A percentile compares a stretch with the other conserved stretches of the same genome.
phyloP scores from a whole-genome alignment of 2,888 invertebrate genomes.

The Macropis europaea region DNA sequence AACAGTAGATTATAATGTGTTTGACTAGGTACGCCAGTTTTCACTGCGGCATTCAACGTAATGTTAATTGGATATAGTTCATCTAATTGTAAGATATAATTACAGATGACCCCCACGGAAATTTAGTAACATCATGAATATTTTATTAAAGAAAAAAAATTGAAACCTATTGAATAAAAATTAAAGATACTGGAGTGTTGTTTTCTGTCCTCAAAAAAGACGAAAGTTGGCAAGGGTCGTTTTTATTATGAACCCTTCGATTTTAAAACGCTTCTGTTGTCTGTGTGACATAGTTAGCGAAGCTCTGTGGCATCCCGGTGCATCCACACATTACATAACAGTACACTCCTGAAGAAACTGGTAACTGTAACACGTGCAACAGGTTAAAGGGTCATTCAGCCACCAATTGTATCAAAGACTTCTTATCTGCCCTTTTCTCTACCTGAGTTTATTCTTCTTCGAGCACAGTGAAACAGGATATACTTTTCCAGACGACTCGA shows the following conservation, averaged over 20 bases:
- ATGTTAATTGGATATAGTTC: too few relatives aligned
- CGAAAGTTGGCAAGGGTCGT: too few relatives aligned
- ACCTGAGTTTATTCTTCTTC: slow-evolving; percentile 11
- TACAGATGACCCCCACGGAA: too few relatives aligned
- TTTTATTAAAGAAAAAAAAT: too few relatives aligned
- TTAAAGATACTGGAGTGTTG: too few relatives aligned
- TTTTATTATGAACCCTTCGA: neutral
- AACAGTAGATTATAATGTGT: too few relatives aligned
- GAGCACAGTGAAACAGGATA: neutral
- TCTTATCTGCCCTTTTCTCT: slow-evolving; percentile 34
- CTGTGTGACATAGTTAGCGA: neutral
- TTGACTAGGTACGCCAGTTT: too few relatives aligned
- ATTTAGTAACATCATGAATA: too few relatives aligned
- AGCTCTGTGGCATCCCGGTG: slow-evolving; percentile 13
- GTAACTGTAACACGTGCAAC: slow-evolving; percentile 51
- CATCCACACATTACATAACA: slow-evolving; percentile 36
- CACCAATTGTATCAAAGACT: slow-evolving; percentile 50
- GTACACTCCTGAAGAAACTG: slow-evolving; percentile 20
- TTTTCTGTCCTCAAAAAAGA: too few relatives aligned
- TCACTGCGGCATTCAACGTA: too few relatives aligned
- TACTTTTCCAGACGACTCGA: neutral
- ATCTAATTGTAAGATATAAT: too few relatives aligned
- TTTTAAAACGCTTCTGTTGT: neutral
- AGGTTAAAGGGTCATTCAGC: slow-evolving; percentile 56
- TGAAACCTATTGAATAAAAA: too few relatives aligned